Evolutionary conservation across 2,113 vertebrate species (phyloP), one percentile per base, ranked within the genome.

Genomic region (Amblyopsis rosae): DNA sequence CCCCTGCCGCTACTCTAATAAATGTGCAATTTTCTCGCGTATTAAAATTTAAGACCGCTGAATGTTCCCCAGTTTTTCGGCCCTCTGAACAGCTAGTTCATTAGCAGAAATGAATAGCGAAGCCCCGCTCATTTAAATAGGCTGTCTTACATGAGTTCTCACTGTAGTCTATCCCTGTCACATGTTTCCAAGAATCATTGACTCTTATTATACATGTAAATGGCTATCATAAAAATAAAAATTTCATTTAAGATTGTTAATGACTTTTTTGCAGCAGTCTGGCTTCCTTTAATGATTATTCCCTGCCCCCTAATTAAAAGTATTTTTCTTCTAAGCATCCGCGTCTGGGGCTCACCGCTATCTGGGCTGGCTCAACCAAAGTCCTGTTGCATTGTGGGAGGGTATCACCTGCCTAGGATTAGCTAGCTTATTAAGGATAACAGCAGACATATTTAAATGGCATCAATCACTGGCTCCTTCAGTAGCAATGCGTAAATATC

Each of bases 221-320:
- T 98, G 96, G 96, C 97, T 96, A 98, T 99, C 98, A 98, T 99
- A 99, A 99, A 98, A 98, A 98, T 98, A 98, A 98, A 99, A 99
- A 98, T 98, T 98, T 99, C 96, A 98, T 98, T 98, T 98, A 97
- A 98, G 96, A 97, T 98, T 98, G 96, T 98, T 98, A 98, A 98
- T 98, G 97, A 96, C 95, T 98, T 98, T 94, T 96, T 93, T 94
- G 94, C 95, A 96, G 96, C 96, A 96, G 96, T 95, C 95, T 96
- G 96, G 96, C 95, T 98, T 98, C 95, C 96, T 98, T 98, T 98
- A 98, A 98, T 98, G 96, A 98, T 97, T 95, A 97, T 95, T 94
- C 95, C 96, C 95, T 96, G 96, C 95, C 96, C 89, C 96, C 98
- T 98, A 98, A 98, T 99, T 99, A 99, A 98, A 98, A 96, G 96